phyloP scores from a whole-genome alignment of 2,888 invertebrate species.

The Heliconius sara region DNA sequence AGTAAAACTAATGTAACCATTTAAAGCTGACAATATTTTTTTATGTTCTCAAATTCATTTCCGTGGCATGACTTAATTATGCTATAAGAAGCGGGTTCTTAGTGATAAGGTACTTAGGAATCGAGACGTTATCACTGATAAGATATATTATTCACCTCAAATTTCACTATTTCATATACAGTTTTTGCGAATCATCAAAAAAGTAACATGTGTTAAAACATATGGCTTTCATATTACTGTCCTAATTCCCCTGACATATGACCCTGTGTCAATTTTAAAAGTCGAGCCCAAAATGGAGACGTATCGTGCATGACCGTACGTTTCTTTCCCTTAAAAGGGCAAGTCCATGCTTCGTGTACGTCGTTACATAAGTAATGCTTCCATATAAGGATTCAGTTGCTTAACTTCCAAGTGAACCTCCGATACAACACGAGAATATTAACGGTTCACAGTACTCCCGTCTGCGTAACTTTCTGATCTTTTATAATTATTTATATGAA shows the following conservation, averaged over 20 bases:
- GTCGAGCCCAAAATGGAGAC: constrained; percentile 76
- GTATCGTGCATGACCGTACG: constrained; percentile 72
- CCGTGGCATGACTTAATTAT: constrained; percentile 35
- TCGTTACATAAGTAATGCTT: constrained; percentile 77
- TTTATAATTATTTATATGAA: background rate
- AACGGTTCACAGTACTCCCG: background rate
- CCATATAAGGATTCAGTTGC: constrained; percentile 70
- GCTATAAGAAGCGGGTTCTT: constrained; percentile 21
- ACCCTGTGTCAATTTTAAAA: constrained; percentile 77
- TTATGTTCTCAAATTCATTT: constrained; percentile 26
- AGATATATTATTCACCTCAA: constrained; percentile 45
- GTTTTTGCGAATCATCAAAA: constrained; percentile 29
- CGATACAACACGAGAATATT: constrained; percentile 35
- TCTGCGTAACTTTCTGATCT: background rate
- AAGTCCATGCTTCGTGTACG: constrained; percentile 69
- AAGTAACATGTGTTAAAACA: constrained; percentile 45
- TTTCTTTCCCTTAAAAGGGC: constrained; percentile 74
- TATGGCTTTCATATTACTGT: constrained; percentile 42
- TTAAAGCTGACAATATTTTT: constrained; percentile 8
- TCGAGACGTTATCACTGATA: constrained; percentile 45
- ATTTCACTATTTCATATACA: constrained; percentile 31
- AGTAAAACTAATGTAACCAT: background rate
- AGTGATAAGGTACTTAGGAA: constrained; percentile 30
- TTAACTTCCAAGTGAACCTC: constrained; percentile 49
- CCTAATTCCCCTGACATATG: constrained; percentile 75